Percentiles rank a stretch among this genome's conserved stretches.
phyloP scores from a whole-genome alignment of 2,888 invertebrate species.

The Erebia epiphron region DNA sequence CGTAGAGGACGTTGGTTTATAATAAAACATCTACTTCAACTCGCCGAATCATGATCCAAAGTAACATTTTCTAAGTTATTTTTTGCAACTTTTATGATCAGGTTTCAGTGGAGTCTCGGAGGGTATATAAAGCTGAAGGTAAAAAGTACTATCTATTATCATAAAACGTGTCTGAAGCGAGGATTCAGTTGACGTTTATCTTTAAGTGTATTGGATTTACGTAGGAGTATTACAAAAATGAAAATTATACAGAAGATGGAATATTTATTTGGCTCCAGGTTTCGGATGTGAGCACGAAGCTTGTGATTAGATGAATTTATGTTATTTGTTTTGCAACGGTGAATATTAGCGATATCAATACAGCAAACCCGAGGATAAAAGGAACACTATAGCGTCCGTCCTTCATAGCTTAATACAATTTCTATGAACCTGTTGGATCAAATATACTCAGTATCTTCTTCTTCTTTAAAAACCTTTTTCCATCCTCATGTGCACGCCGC shows the following conservation, averaged over 20 bases:
- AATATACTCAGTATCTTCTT: too few relatives aligned
- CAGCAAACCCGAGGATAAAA: too few relatives aligned
- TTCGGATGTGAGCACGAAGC: background rate
- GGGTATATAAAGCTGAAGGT: slow-evolving; percentile 23
- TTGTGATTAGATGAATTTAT: too few relatives aligned
- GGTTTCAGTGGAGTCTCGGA: background rate
- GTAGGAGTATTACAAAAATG: background rate
- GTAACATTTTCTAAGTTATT: background rate
- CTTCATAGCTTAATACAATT: too few relatives aligned
- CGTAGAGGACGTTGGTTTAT: too few relatives aligned
- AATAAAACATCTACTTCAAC: too few relatives aligned
- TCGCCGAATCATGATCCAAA: background rate
- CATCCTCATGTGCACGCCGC: too few relatives aligned
- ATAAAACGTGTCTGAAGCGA: slow-evolving; percentile 29
- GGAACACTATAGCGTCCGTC: too few relatives aligned
- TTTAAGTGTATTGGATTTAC: slow-evolving; percentile 10
- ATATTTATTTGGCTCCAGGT: background rate
- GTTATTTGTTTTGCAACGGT: too few relatives aligned
- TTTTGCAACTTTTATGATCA: slow-evolving; percentile 7
- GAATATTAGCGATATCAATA: too few relatives aligned
- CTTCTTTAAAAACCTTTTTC: too few relatives aligned
- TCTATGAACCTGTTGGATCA: too few relatives aligned
- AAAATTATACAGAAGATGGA: background rate
- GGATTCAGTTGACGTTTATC: slow-evolving; percentile 5
- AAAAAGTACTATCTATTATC: slow-evolving; percentile 31